phyloP scores from a whole-genome alignment of 2,888 invertebrate genomes.

The Leptinotarsa peninsularis region DNA sequence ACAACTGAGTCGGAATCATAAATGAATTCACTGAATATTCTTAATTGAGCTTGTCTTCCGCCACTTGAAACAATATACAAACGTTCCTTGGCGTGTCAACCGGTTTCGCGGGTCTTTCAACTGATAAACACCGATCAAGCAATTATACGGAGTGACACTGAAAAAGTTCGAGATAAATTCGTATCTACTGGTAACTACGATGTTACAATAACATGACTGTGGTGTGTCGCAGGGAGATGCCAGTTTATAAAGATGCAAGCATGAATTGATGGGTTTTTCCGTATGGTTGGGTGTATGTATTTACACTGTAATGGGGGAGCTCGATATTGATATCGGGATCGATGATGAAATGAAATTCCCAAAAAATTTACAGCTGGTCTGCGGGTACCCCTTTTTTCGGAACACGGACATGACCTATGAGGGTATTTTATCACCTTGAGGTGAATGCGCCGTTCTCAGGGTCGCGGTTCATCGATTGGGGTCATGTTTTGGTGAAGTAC shows the following conservation, averaged over 20 bases:
- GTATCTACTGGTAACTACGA: no score
- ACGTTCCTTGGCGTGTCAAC: not conserved
- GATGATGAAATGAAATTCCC: slow-evolving; percentile 16
- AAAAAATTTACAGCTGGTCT: not conserved
- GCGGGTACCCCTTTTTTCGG: slow-evolving; percentile 11
- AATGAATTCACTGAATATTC: not conserved
- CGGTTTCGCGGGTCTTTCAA: slow-evolving; percentile 14
- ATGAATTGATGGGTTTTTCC: slow-evolving; percentile 7
- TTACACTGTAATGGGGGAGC: not conserved
- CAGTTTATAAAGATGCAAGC: not conserved
- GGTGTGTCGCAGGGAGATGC: not conserved
- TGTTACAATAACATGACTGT: not conserved
- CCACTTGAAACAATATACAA: not conserved
- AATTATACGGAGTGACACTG: slow-evolving; percentile 9
- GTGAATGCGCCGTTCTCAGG: slow-evolving; percentile 6
- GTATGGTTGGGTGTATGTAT: not conserved
- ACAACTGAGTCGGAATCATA: not conserved
- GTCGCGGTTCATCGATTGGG: not conserved
- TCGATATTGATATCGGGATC: not conserved
- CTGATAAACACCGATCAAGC: not conserved
- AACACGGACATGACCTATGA: not conserved
- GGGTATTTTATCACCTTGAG: not conserved
- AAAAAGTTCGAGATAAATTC: no score
- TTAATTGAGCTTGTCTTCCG: not conserved
- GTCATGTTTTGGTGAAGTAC: not conserved